A percentile compares a stretch with the other conserved stretches of the same genome.
phyloP scores from a whole-genome alignment of 2,113 vertebrate genomes.

The Paralichthys olivaceus region DNA sequence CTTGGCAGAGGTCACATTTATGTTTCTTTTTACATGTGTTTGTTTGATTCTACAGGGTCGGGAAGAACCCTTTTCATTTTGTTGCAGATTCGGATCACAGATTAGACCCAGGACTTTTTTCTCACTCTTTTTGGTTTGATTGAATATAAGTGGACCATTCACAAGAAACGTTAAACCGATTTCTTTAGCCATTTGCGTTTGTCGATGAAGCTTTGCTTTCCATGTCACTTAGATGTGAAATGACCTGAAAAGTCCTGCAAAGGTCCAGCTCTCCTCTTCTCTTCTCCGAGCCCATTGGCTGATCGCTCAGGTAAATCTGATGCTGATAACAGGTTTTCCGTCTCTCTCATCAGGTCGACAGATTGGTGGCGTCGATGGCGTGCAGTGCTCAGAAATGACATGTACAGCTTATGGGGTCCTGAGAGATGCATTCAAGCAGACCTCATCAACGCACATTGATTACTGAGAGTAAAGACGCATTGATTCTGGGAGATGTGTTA shows the following conservation, averaged over 20 bases:
- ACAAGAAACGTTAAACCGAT: too few species aligned
- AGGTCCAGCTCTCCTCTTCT: not conserved
- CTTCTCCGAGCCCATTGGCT: not conserved
- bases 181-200: too few species aligned
- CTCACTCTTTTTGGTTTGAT: too few species aligned
- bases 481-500: conserved; percentile 14
- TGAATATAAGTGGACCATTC: too few species aligned
- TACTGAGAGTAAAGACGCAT: conserved; percentile 16
- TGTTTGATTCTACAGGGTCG: too few species aligned
- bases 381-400: not conserved
- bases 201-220: not conserved
- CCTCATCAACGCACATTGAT: conserved; percentile 46
- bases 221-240: not conserved
- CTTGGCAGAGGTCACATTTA: too few species aligned
- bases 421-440: conserved; percentile 27
- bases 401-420: not conserved
- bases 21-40: too few species aligned
- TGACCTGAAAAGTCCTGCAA: not conserved
- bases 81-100: too few species aligned
- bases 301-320: not conserved
- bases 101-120: too few species aligned
- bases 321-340: conserved; percentile 16
- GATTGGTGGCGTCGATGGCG: not conserved
- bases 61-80: too few species aligned
- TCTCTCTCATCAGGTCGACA: not conserved